Evolutionary conservation across 2,113 vertebrate genomes (phyloP), one percentile per base, ranked within the genome.

Genomic region (Corydoras sp.): DNA sequence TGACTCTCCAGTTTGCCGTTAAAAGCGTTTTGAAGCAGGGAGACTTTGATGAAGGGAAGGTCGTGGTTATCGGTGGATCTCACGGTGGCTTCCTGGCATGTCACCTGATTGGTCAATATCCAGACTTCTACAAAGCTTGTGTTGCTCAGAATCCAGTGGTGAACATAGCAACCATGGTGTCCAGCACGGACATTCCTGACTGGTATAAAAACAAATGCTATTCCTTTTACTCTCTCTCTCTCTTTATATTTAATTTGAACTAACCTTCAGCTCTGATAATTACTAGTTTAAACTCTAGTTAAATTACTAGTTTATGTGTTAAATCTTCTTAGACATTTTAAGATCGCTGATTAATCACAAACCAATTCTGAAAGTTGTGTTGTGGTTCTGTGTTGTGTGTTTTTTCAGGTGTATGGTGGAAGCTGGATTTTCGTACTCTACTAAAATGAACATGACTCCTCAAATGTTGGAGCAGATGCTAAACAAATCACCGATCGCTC

Each of bases 21-120:
- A 89, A 95, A 84, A 88, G 83, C 63, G 83, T 95, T 51, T 86
- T 99, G 72, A 89, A 87, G 76, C 80, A 84, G 2, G 88, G 83
- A 2, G 9, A 24, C 0, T 86, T 94, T 12, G 90, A 98, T 0
- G 3, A 77, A 11, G 29, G 86, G 49, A 93, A 86, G 0, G 89
- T 97, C 59, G 91, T 92, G 1, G 75, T 98, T 32, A 80, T 88
- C 3, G 96, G 95, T 0, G 94, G 95, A 58, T 98, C 96, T 0
- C 95, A 98, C 0, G 95, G 97, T 0, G 97, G 96, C 67, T 98
- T 99, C 85, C 85, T 98, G 80, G 92, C 93, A 0, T 96, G 93
- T 79, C 97, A 98, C 84, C 89, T 99, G 74, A 91, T 99, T 24
- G 95, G 95, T 69, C 96, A 97, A 81, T 97, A 93, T 76, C 96